Evolutionary conservation across 2,888 invertebrate genomes (phyloP).

Genomic region (Eilema sororculum): DNA sequence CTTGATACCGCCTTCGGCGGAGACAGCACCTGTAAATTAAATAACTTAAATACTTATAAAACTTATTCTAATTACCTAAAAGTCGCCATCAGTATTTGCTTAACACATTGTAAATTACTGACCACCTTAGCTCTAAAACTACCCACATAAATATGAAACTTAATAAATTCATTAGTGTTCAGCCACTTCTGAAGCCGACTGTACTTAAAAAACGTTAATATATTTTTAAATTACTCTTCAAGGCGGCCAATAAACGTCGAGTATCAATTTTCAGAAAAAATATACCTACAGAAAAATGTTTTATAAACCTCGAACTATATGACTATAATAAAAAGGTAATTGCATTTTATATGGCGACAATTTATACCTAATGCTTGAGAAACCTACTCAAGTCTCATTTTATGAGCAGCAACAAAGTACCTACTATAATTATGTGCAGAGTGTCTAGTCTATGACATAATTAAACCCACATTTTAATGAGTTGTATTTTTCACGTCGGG

Average conservation of each 20-base stretch:
- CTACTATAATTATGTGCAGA: constrained; percentile 44
- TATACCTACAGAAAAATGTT: background rate
- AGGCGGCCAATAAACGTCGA: constrained; percentile 14
- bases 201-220: constrained; percentile 16
- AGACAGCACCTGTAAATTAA: constrained; percentile 65
- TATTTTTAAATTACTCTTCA: constrained; percentile 13
- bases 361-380: constrained; percentile 26
- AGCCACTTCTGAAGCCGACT: background rate
- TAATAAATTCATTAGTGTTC: no score
- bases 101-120: no score
- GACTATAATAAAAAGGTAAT: constrained; percentile 19
- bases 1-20: constrained; percentile 65
- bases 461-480: constrained; percentile 56
- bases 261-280: constrained; percentile 6
- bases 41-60: constrained; percentile 18
- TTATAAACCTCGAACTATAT: constrained; percentile 18
- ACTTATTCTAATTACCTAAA: constrained; percentile 16
- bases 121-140: no score
- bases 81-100: no score
- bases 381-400: constrained; percentile 26
- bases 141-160: no score
- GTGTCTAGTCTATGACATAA: constrained; percentile 51
- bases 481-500: constrained; percentile 43
- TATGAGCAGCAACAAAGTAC: constrained; percentile 28
- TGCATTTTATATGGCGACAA: constrained; percentile 18